These are phyloP conservation scores for Pemphigus obesinymphae DNA, from an alignment of 1,140 invertebrate genomes.

Conservation along the genomic window DNA sequence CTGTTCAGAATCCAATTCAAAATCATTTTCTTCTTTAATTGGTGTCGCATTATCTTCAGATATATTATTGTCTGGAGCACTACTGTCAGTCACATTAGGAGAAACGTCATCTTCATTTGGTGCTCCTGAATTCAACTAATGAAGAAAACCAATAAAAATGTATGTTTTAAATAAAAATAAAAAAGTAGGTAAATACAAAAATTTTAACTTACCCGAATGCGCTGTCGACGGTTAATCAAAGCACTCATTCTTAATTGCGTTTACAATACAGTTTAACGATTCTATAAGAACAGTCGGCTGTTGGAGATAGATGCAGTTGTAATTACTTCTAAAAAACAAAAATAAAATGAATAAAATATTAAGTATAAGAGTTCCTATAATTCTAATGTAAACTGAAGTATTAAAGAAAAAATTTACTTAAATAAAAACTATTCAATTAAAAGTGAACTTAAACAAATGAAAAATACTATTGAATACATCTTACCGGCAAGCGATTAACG, in stretches of 20 bases:
- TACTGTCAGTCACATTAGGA: slow-evolving; percentile 4
- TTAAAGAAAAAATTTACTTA: background rate
- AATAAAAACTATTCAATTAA: background rate
- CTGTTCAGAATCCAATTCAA: slow-evolving; percentile 52
- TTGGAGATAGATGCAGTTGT: background rate
- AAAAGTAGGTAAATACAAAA: background rate
- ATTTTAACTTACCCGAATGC: slow-evolving; percentile 13
- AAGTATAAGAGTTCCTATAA: background rate
- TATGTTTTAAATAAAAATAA: background rate
- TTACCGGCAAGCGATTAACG: no score
- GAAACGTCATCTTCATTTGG: background rate
- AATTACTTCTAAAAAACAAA: background rate
- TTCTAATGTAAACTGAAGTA: no score
- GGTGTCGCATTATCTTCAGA: slow-evolving; percentile 7
- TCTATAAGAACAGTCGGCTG: background rate
- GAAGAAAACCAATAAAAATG: background rate
- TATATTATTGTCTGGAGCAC: slow-evolving; percentile 1
- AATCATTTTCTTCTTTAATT: slow-evolving; percentile 48
- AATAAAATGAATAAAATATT: background rate
- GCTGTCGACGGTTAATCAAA: slow-evolving; percentile 27
- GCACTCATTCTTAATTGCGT: background rate
- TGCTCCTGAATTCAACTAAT: slow-evolving; percentile 22
- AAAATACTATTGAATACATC: background rate
- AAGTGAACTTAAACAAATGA: background rate
- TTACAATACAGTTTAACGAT: background rate